phyloP scores from a whole-genome alignment of 1,140 invertebrate species.

The Antheraea mylitta region DNA sequence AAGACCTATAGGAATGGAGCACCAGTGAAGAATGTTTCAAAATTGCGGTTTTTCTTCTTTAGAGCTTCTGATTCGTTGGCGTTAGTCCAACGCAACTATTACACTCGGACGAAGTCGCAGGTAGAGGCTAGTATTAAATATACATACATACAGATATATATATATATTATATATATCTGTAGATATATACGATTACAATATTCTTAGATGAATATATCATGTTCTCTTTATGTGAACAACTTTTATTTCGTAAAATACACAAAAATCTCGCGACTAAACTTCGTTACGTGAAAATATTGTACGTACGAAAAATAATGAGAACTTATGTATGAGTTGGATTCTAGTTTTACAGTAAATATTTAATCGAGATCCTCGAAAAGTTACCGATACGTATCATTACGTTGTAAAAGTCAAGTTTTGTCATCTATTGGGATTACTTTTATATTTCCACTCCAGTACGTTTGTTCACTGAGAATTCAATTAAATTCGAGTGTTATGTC shows the following conservation, averaged over 20 bases:
- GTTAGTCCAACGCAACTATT: too few species aligned
- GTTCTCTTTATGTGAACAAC: too few species aligned
- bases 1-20: too few species aligned
- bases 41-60: too few species aligned
- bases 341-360: slow-evolving; percentile 19
- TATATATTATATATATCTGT: too few species aligned
- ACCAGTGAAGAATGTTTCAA: too few species aligned
- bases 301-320: background rate
- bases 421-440: slow-evolving; percentile 18
- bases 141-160: too few species aligned
- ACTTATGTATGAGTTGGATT: background rate
- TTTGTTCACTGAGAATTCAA: slow-evolving; percentile 23
- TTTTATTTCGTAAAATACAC: background rate
- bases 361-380: slow-evolving; percentile 19
- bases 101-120: too few species aligned
- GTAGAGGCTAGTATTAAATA: too few species aligned
- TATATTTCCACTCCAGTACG: slow-evolving; percentile 5
- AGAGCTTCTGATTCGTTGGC: too few species aligned
- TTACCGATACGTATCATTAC: slow-evolving; percentile 20
- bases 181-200: too few species aligned
- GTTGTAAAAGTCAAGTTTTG: slow-evolving; percentile 22
- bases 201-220: too few species aligned
- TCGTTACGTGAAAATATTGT: background rate
- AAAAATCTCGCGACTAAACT: background rate
- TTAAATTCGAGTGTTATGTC: slow-evolving; percentile 22